Evolutionary conservation across 1,140 invertebrate genomes (phyloP), one percentile per base, ranked within the genome.

Genomic region (Dendrolimus kikuchii): DNA sequence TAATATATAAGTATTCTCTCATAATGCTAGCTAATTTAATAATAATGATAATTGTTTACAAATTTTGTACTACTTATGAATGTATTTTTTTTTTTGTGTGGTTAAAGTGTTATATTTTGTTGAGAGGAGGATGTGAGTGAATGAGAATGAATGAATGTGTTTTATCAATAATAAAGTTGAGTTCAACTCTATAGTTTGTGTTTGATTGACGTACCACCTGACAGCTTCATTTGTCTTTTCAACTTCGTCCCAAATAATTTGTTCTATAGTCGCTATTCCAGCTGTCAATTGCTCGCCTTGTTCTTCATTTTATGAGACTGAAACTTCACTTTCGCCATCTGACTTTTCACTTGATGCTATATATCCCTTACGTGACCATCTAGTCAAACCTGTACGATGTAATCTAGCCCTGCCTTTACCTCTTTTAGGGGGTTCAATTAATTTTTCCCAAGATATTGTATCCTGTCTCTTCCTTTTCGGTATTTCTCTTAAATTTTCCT

Each of bases 191-290:
- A n/a, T n/a, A n/a, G n/a, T n/a, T n/a, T n/a, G n/a, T n/a, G n/a
- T n/a, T n/a, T n/a, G n/a, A n/a, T n/a, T n/a, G n/a, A n/a, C n/a
- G n/a, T n/a, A n/a, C n/a, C n/a, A n/a, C n/a, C n/a, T n/a, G n/a
- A n/a, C n/a, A n/a, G n/a, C n/a, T n/a, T n/a, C 52, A 53, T 37
- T 53, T 38, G 45, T 56, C 8, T 45, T 56, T 56, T 62, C 56
- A 40, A 47, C 45, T 55, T 60, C 53, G 23, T 60, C 37, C 62
- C 58, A 60, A 38, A 49, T 46, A 42, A 60, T 57, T 36, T 54
- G 55, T 10, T 59, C 56, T 41, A 54, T 43, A 5, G 51, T 59
- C 37, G 45, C 53, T 40, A 53, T 55, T 39, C 50, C 38, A 45
- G 53, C 56, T 53, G 10, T 49, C 43, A 47, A 39, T 42, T 46